These are phyloP conservation scores for Xerus inauris DNA, from an alignment of 2,113 vertebrate species.

Conservation along the genomic window DNA sequence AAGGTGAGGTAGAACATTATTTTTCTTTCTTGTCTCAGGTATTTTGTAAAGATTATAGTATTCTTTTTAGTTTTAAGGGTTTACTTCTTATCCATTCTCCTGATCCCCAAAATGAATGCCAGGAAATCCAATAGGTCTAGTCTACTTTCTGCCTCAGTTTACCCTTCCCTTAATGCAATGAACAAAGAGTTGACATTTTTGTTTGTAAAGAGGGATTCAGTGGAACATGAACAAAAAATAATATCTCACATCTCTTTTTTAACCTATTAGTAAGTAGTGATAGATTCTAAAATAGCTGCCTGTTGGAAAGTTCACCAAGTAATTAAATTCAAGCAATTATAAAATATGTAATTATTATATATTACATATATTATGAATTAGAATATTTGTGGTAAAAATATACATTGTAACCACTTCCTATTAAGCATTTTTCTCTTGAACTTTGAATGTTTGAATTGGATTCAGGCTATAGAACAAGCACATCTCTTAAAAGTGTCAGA, in stretches of 20 bases:
- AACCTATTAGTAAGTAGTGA: not conserved
- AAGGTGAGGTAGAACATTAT: not conserved
- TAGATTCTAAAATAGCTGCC: not conserved
- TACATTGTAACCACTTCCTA: slow-evolving; percentile 23
- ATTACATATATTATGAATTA: not conserved
- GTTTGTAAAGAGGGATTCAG: not conserved
- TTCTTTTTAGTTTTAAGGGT: not conserved
- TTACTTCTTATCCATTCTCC: not conserved
- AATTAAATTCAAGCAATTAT: slow-evolving; percentile 45
- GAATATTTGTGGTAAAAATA: not conserved
- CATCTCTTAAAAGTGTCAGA: slow-evolving; percentile 71
- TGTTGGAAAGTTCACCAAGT: slow-evolving; percentile 34
- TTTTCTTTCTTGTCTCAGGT: slow-evolving; percentile 16
- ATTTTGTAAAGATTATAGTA: not conserved
- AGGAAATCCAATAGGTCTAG: not conserved
- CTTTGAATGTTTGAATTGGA: slow-evolving; percentile 52
- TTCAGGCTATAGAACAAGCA: slow-evolving; percentile 51
- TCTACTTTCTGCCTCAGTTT: slow-evolving; percentile 12
- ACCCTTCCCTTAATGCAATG: not conserved
- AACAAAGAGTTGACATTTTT: not conserved
- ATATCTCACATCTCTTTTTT: not conserved
- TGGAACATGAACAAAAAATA: not conserved
- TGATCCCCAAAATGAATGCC: not conserved
- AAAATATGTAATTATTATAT: slow-evolving; percentile 2
- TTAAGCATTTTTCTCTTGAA: slow-evolving; percentile 64